Conservation (phyloP, 2,797 vertebrate species). For the Varecia variegata region DNA sequence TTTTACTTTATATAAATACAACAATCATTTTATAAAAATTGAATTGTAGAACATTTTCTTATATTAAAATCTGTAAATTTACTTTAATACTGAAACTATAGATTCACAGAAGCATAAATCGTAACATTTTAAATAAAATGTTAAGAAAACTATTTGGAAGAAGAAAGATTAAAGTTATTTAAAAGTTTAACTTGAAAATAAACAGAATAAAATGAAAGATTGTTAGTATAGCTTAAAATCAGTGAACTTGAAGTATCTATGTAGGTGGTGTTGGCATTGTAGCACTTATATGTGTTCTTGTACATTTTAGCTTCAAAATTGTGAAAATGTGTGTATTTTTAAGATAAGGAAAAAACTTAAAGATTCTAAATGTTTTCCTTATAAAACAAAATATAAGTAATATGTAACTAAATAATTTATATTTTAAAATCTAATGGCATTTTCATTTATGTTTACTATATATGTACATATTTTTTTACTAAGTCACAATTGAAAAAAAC, state of each 20-base stretch:
- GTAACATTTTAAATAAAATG: constrained; percentile 22
- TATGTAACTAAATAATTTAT: neutral
- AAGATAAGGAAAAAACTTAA: neutral
- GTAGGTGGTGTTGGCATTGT: neutral
- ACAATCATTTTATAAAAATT: neutral
- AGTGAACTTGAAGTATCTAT: neutral
- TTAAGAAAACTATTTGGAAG: constrained; percentile 17
- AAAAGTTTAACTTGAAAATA: constrained; percentile 40
- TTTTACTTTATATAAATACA: neutral
- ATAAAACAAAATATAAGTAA: neutral
- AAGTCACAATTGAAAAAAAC: neutral
- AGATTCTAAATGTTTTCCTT: constrained; percentile 10
- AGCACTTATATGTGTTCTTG: neutral
- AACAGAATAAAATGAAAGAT: neutral
- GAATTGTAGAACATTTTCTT: neutral
- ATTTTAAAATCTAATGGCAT: neutral
- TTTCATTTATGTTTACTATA: neutral
- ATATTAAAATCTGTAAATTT: constrained; percentile 6
- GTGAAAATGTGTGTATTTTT: neutral
- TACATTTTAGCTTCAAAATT: neutral
- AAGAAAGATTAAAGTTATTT: constrained; percentile 26
- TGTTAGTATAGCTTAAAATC: neutral
- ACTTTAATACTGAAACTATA: constrained; percentile 10
- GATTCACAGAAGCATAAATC: neutral
- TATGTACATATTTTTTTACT: neutral